Base-by-base conservation (phyloP, 1,140 invertebrate genomes). In the Dendrolimus kikuchii region DNA sequence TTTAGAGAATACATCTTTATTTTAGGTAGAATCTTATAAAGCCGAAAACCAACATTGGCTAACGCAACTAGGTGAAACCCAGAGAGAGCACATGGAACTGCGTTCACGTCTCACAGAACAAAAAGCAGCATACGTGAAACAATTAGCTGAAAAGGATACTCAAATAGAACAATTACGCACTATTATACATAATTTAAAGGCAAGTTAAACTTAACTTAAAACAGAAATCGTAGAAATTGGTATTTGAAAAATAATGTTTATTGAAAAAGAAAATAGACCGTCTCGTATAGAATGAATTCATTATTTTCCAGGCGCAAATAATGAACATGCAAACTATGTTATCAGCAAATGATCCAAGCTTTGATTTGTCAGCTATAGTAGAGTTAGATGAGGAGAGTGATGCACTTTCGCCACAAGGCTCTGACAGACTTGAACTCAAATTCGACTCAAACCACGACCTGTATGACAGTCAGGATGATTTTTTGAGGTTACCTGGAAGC, bases 21-120 rank as follows among this genome's bases (percentile, higher is more conserved):
- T 51, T 43, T 41, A 51, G 82, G 75, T 88, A 37, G 76, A 80
- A 51, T 83, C 84, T 5, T 88, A 87, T 41, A 85, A 83, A 64
- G 71, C 75, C 1, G 87, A 88, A 61, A 81, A 83, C 53, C 58
- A 83, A 44, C 87, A 88, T 51, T 87, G 87, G 87, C 43, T 87
- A 9, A 54, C 71, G 7, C 81, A 88, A 59, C 46, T 87, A 9
- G 78, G 65, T 46, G 75, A 81, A 40, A 77, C 68, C 7, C 79
- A 84, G 57, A 62, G 71, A 1, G 80, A 84, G 53, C 73, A 85
- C 40, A 64, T 77, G 45, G 81, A 81, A 7, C 53, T 88, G 38
- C 66, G 80, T 36, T 53, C 68, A 9, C 64, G 78, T n/a, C 45
- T 87, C 0, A 71, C 74, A 5, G 84, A 88, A 53, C 77, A 87